Percentiles rank a stretch among this genome's conserved stretches.
Evolutionary conservation across 2,888 invertebrate species (phyloP).

Genomic region (Hypercompe scribonia): DNA sequence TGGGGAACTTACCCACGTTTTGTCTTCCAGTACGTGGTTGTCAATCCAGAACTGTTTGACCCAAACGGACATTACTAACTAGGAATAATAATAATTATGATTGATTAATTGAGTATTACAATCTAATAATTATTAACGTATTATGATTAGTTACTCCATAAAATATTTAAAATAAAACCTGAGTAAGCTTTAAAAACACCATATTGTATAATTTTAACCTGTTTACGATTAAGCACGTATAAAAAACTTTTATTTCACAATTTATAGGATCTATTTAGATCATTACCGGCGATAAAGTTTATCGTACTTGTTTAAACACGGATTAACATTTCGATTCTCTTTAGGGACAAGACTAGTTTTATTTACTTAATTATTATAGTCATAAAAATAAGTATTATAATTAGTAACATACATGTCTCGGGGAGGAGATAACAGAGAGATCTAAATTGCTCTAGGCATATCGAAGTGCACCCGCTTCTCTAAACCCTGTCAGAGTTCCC

Average conservation of each 20-base stretch:
- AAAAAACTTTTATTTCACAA: neutral
- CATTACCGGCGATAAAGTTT: neutral
- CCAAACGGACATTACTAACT: too few relatives aligned
- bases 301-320: neutral
- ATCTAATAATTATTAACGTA: too few relatives aligned
- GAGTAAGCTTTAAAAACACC: neutral
- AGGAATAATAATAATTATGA: too few relatives aligned
- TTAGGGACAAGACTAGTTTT: neutral
- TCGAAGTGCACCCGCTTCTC: neutral
- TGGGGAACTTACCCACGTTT: too few relatives aligned
- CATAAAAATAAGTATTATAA: neutral
- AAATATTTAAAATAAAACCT: neutral
- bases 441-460: neutral
- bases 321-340: neutral
- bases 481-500: neutral
- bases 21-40: too few relatives aligned
- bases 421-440: neutral
- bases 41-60: too few relatives aligned
- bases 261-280: neutral
- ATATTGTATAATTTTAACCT: neutral
- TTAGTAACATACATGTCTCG: too few relatives aligned
- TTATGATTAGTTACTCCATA: neutral
- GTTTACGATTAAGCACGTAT: neutral
- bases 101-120: too few relatives aligned
- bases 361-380: neutral